Conservation (phyloP, 2,888 invertebrate species). For the Xestia rhomboidea region DNA sequence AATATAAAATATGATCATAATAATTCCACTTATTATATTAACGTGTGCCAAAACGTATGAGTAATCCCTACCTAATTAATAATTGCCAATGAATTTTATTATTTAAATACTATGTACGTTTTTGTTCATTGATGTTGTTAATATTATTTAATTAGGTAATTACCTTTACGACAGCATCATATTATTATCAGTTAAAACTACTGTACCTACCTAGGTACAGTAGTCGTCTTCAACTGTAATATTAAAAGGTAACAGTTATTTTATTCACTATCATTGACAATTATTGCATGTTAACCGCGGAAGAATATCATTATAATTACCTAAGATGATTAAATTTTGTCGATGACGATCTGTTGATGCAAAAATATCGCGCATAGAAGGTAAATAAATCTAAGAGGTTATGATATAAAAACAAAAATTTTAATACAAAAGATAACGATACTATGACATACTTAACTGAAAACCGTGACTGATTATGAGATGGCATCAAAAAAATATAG, state of each 20-base stretch:
- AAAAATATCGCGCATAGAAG: background rate
- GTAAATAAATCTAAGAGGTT: background rate
- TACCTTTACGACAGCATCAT: background rate
- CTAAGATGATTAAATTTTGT: background rate
- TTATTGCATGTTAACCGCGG: background rate
- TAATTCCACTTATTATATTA: conserved; percentile 5
- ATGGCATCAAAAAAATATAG: background rate
- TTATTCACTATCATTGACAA: background rate
- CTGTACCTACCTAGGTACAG: too few relatives aligned
- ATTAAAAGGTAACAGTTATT: background rate
- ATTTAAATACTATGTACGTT: conserved; percentile 11
- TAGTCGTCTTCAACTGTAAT: background rate
- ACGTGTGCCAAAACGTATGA: conserved; percentile 38
- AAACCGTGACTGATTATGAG: conserved; percentile 7
- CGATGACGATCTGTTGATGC: background rate
- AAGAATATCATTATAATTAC: background rate
- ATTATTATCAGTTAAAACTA: background rate
- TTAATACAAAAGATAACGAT: conserved; percentile 1
- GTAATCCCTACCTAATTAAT: conserved; percentile 22
- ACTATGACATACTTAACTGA: background rate
- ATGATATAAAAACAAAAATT: background rate
- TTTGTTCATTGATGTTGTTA: conserved; percentile 4
- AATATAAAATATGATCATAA: too few relatives aligned
- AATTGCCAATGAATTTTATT: conserved; percentile 27
- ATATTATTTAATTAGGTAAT: conserved; percentile 4